phyloP scores from a whole-genome alignment of 2,888 invertebrate species.

The Itoplectis maculator region DNA sequence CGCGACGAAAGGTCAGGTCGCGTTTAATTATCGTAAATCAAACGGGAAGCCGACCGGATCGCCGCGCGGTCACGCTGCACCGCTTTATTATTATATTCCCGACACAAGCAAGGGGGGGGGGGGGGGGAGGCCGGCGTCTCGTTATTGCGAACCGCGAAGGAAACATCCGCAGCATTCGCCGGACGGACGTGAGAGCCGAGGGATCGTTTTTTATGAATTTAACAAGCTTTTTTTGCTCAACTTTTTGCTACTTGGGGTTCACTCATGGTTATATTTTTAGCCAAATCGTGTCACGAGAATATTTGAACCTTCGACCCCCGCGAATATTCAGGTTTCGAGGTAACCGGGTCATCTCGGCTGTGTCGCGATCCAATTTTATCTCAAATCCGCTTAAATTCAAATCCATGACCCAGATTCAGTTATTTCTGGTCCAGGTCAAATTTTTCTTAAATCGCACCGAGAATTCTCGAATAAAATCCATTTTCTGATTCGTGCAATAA shows the following conservation, averaged over 20 bases:
- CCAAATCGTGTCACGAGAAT: not conserved
- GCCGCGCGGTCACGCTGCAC: constrained; percentile 55
- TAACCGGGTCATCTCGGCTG: not conserved
- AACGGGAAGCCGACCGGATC: constrained; percentile 75
- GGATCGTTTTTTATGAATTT: not conserved
- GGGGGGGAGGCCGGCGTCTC: constrained; percentile 11
- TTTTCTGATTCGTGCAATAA: too few species aligned
- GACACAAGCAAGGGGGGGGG: constrained; percentile 56
- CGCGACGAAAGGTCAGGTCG: constrained; percentile 82
- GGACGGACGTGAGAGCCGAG: not conserved
- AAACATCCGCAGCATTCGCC: not conserved
- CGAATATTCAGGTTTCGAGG: too few species aligned
- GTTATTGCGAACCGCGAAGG: not conserved
- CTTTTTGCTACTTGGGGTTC: too few species aligned
- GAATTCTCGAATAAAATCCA: too few species aligned
- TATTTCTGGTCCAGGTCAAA: too few species aligned
- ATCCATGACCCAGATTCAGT: too few species aligned
- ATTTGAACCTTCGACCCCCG: not conserved
- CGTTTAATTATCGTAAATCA: constrained; percentile 83
- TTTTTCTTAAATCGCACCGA: too few species aligned
- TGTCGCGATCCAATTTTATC: too few species aligned
- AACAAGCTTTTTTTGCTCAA: too few species aligned
- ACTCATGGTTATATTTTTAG: too few species aligned
- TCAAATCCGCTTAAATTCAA: too few species aligned
- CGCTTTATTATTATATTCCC: constrained; percentile 77